A percentile compares a stretch with the other conserved stretches of the same genome.
Evolutionary conservation across 2,888 invertebrate genomes (phyloP).

Genomic region (Ophion obscuratus): DNA sequence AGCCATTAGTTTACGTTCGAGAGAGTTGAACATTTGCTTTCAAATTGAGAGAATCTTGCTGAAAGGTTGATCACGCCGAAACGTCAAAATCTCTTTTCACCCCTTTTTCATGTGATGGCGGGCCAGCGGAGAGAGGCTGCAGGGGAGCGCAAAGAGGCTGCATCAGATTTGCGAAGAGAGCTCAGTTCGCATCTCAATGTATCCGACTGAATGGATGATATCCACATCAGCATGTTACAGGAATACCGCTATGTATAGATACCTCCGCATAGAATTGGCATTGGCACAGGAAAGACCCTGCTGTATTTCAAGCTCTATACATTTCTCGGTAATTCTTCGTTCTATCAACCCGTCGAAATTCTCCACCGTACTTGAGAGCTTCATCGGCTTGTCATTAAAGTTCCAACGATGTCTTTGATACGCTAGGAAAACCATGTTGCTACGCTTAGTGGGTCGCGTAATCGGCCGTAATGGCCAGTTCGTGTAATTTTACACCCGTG

Average conservation of each 20-base stretch:
- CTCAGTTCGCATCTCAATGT: background rate
- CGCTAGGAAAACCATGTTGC: background rate
- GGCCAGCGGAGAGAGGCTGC: background rate
- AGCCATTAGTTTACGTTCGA: background rate
- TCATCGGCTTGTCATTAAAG: background rate
- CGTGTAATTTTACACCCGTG: background rate
- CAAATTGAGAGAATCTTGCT: constrained; percentile 14
- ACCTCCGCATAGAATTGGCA: background rate
- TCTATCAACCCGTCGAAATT: background rate
- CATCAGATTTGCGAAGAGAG: background rate
- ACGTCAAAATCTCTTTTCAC: constrained; percentile 33
- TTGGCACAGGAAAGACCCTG: background rate
- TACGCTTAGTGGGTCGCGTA: background rate
- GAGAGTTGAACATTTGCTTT: background rate
- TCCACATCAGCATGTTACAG: constrained; percentile 19
- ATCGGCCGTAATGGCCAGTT: background rate
- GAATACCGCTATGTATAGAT: background rate
- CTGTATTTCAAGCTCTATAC: constrained; percentile 9
- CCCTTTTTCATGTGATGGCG: constrained; percentile 6
- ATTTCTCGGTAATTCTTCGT: constrained; percentile 15
- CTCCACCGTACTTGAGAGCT: background rate
- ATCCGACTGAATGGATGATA: constrained; percentile 26
- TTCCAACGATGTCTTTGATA: background rate
- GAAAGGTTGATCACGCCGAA: constrained; percentile 37
- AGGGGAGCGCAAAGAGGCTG: background rate